Conservation (phyloP, 2,797 vertebrate genomes). For the Cossypha caffra region DNA sequence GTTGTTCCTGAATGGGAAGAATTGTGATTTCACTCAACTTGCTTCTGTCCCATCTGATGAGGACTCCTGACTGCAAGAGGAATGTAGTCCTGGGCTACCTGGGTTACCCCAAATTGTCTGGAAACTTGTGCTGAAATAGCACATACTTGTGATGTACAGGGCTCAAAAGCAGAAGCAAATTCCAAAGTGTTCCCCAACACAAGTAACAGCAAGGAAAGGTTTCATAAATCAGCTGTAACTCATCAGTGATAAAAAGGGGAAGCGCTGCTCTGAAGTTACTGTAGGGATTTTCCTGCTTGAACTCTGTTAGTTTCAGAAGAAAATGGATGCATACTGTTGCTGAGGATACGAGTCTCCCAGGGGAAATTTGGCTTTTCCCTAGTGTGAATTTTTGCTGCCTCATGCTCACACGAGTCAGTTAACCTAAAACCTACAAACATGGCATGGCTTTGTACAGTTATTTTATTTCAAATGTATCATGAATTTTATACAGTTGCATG, state of each 20-base stretch:
- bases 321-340: background rate
- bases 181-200: background rate
- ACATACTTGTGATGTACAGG: background rate
- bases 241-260: background rate
- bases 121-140: background rate
- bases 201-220: background rate
- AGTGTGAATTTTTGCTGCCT: background rate
- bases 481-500: background rate
- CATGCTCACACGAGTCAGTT: background rate
- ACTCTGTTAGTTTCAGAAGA: background rate
- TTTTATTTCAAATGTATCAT: background rate
- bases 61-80: rapidly evolving
- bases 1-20: background rate
- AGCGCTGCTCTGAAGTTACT: rapidly evolving
- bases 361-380: background rate
- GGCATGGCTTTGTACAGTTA: background rate
- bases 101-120: background rate
- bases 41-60: background rate
- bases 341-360: background rate
- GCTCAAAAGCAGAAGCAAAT: background rate
- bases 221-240: background rate
- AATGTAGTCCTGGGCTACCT: background rate
- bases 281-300: background rate
- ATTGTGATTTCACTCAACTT: background rate
- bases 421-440: background rate